Evolutionary conservation across 2,888 invertebrate species (phyloP), one percentile per base, ranked within the genome.

Genomic region (Ephialtes manifestator): DNA sequence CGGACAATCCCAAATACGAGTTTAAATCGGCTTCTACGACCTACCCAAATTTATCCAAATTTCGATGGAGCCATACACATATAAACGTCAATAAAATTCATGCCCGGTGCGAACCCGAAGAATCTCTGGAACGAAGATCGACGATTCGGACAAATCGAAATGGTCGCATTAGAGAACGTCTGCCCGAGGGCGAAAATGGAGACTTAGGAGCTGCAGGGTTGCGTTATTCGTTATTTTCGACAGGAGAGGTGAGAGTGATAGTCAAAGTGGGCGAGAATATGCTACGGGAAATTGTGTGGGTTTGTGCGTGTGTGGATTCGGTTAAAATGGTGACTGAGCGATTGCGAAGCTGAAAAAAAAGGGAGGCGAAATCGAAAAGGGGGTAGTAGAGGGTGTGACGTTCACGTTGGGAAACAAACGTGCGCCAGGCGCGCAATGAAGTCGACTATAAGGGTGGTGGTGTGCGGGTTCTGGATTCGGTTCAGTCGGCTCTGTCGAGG

Each of bases 391-490:
- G 89, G 89, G 90, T 88, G 90, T 90, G 92, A 92, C 91, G 89
- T 86, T 88, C 88, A 89, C 88, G 88, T 87, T 89, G 84, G 76
- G 88, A 91, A 89, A 92, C 90, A 92, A 92, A 92, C 87, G 92
- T 88, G 88, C 88, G 87, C 88, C 76, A 76, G 87, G 86, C 87
- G 89, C 89, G 91, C 90, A 90, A 92, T 90, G 91, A 90, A 91
- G 91, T 90, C 89, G 90, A 89, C 90, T 89, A 86, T 87, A 88
- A 89, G 91, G 90, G 68, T 90, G 89, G 68, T 90, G 89, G 89
- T 58, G 74, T 65, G 76, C 67, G 60, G 77, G 87, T 87, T 83
- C 87, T 87, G 87, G 88, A 88, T 90, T 89, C 87, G 86, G 81
- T 87, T 86, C 86, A 67, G 53, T 70, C 83, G 53, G 48, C 58